phyloP scores from a whole-genome alignment of 2,797 vertebrate species.

The Nannoperca australis region DNA sequence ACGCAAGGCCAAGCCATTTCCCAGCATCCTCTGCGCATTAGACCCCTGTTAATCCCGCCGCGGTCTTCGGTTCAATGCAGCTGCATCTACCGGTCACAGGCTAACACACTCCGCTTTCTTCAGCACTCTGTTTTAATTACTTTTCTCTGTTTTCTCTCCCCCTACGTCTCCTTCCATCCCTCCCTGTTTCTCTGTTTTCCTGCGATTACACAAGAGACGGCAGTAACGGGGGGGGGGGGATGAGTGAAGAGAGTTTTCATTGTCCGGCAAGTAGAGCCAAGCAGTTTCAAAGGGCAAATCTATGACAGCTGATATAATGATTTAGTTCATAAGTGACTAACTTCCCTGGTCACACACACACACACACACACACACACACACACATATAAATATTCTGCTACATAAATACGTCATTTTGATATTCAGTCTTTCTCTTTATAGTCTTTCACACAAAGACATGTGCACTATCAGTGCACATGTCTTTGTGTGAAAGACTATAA shows the following conservation, averaged over 20 bases:
- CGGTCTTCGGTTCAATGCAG: constrained; percentile 63
- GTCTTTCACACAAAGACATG: background rate
- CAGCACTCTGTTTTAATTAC: constrained; percentile 82
- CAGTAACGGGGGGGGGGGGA: background rate
- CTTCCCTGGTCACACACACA: too few species aligned
- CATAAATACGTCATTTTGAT: constrained; percentile 11
- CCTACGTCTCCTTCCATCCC: constrained; percentile 55
- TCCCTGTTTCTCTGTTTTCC: constrained; percentile 62
- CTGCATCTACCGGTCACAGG: constrained; percentile 77
- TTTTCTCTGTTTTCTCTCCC: constrained; percentile 66
- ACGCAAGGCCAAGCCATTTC: constrained; percentile 44
- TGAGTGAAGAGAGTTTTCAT: constrained; percentile 47
- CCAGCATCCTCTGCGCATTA: constrained; percentile 55
- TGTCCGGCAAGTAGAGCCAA: constrained; percentile 24
- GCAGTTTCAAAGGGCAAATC: constrained; percentile 57
- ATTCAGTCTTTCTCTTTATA: rapidly evolving
- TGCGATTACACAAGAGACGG: constrained; percentile 63
- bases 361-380: background rate
- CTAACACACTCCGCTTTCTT: constrained; percentile 66
- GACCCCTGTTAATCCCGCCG: constrained; percentile 67
- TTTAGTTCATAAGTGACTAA: constrained; percentile 36
- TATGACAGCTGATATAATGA: constrained; percentile 43
- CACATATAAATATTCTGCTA: background rate
- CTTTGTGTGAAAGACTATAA: too few species aligned
- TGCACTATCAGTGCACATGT: too few species aligned